phyloP scores from a whole-genome alignment of 2,113 vertebrate genomes.

The Acanthochromis polyacanthus region DNA sequence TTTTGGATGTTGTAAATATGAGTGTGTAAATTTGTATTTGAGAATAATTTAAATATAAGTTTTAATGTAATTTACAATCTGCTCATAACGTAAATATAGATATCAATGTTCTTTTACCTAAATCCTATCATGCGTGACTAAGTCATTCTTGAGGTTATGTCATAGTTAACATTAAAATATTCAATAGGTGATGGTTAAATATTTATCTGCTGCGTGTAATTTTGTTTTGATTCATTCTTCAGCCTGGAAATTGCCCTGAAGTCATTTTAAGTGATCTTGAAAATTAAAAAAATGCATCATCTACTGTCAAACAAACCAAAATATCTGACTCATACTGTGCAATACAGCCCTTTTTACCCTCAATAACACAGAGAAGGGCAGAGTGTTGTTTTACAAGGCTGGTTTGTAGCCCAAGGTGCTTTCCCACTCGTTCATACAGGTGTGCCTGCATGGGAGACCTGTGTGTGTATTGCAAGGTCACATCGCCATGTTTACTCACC shows the following conservation, averaged over 20 bases:
- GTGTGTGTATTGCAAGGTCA: conserved; percentile 46
- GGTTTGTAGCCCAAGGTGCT: conserved; percentile 32
- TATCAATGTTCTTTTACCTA: background rate
- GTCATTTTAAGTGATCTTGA: too few species aligned
- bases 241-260: too few species aligned
- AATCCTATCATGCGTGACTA: too few species aligned
- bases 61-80: too few species aligned
- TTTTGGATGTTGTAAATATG: too few species aligned
- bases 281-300: background rate
- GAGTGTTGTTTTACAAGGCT: conserved; percentile 38
- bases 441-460: conserved; percentile 38
- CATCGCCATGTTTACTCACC: conserved; percentile 42
- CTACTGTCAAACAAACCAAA: background rate
- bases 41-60: too few species aligned
- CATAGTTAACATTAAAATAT: too few species aligned
- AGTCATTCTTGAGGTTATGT: too few species aligned
- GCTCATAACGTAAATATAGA: background rate
- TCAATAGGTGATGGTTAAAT: background rate
- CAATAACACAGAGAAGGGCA: conserved; percentile 5
- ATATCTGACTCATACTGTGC: background rate
- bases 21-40: too few species aligned
- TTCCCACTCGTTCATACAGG: conserved; percentile 52
- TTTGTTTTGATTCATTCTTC: background rate
- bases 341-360: background rate
- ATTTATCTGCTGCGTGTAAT: too few species aligned